Evolutionary conservation across 2,888 invertebrate genomes (phyloP).

Genomic region (Drosophila rellima): DNA sequence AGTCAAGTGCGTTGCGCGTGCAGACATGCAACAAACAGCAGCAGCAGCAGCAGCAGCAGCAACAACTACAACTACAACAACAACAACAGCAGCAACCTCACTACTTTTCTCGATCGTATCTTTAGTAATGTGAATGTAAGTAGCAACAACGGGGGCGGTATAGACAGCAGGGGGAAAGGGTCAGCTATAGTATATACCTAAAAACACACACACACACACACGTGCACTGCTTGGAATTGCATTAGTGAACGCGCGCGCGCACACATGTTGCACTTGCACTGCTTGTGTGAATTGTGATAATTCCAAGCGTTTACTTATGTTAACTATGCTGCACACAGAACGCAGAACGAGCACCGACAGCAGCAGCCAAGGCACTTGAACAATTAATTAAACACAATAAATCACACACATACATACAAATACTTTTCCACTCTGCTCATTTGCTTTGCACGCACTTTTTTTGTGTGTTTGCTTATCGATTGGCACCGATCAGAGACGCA

Average conservation of each 20-base stretch:
- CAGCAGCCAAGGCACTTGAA: background rate
- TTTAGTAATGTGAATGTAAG: slow-evolving; percentile 56
- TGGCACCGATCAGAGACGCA: slow-evolving; percentile 11
- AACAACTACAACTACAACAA: slow-evolving; percentile 5
- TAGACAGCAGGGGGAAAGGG: background rate
- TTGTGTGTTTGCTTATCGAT: slow-evolving; percentile 2
- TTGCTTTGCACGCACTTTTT: slow-evolving; percentile 25
- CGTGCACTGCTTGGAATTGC: slow-evolving; percentile 5
- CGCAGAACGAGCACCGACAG: background rate
- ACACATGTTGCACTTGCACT: background rate
- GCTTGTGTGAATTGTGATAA: background rate
- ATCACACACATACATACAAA: slow-evolving; percentile 15
- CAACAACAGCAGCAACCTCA: slow-evolving; percentile 14
- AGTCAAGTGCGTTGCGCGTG: slow-evolving; percentile 71
- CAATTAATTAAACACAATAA: slow-evolving; percentile 22
- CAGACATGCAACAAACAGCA: slow-evolving; percentile 69
- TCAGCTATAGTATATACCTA: background rate
- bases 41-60: slow-evolving; percentile 30
- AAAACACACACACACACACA: slow-evolving; percentile 6
- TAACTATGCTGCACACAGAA: background rate
- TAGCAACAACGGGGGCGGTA: slow-evolving; percentile 17
- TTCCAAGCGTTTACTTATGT: background rate
- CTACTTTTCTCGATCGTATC: slow-evolving; percentile 62
- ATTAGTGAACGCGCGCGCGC: slow-evolving; percentile 2
- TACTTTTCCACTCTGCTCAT: slow-evolving; percentile 21